These are phyloP conservation scores for Botia kubotai DNA, from an alignment of 2,797 vertebrate genomes.

Conservation along the genomic window DNA sequence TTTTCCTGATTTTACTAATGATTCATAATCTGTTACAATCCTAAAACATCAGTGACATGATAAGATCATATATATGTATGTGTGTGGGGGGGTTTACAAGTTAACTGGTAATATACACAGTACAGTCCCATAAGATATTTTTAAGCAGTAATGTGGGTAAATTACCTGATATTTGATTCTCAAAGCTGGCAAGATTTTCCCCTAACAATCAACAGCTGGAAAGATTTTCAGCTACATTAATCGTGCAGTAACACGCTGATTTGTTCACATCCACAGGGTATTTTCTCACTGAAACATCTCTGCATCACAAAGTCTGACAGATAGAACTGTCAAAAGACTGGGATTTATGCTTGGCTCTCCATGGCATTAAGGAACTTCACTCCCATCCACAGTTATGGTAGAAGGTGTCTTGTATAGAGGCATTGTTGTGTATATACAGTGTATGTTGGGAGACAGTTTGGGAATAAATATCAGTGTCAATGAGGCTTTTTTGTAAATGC, in stretches of 20 bases:
- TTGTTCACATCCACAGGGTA: conserved; percentile 73
- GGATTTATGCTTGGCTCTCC: conserved; percentile 56
- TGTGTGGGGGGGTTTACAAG: no score
- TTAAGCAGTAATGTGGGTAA: background rate
- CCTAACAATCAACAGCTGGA: conserved; percentile 70
- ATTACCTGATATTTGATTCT: conserved; percentile 34
- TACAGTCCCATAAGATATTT: background rate
- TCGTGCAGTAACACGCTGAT: conserved; percentile 78
- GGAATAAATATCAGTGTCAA: conserved; percentile 72
- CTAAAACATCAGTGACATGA: no score
- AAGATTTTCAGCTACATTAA: conserved; percentile 77
- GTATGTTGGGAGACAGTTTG: conserved; percentile 47
- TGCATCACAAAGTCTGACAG: conserved; percentile 72
- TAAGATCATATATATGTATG: no score
- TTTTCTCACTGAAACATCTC: conserved; percentile 77
- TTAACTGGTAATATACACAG: conserved; percentile 6
- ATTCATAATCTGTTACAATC: no score
- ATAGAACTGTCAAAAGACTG: conserved; percentile 73
- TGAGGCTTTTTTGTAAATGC: conserved; percentile 72
- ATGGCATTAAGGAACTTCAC: conserved; percentile 49
- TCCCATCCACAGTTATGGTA: conserved; percentile 35
- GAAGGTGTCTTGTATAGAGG: background rate
- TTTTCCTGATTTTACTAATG: no score
- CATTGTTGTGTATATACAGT: conserved; percentile 2
- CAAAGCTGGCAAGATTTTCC: conserved; percentile 66